Base-by-base conservation (phyloP, 1,140 invertebrate genomes). In the Augochlora pura region DNA sequence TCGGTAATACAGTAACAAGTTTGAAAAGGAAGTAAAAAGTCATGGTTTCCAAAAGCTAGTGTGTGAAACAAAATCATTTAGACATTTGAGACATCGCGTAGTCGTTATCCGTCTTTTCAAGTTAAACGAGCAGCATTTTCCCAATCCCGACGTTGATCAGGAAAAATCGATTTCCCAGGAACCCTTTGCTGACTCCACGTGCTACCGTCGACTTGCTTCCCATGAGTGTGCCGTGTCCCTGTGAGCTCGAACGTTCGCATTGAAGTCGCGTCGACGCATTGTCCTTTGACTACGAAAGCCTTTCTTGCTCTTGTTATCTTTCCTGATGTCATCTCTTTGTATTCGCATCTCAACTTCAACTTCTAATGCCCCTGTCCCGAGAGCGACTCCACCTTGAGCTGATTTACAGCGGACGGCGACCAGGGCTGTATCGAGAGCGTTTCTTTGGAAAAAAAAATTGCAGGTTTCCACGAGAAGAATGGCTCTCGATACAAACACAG, bases 201-300 rank as follows among this genome's bases (percentile, higher is more conserved):
- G 38, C 8, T n/a, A 18, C 18, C 32, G 0, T 5, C 2, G 0
- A 12, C 27, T n/a, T n/a, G 32, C n/a, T 5, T 14, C 18, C 27
- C 14, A 4, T 9, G 14, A 32, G 62, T 42, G n/a, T 3, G 21
- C 42, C 42, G 42, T 42, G 42, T 42, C 42, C 9, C 4, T 42
- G 42, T 27, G 23, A 42, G 10, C 23, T 25, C 0, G 16, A 60
- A 25, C 14, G 23, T 14, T 23, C 14, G 25, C 25, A 32, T 42
- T 52, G 60, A 49, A 69, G 27, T 52, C 59, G 21, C 59, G n/a
- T 38, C 27, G 21, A 25, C 25, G 59, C 23, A 63, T 77, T 71
- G 76, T 77, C 12, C 60, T 69, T 8, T 3, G 46, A 38, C 14
- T 64, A 64, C 68, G 63, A 77, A 63, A 49, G 76, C 52, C 42